These are phyloP conservation scores for Diabrotica virgifera DNA, from an alignment of 1,140 invertebrate genomes.

Conservation along the genomic window DNA sequence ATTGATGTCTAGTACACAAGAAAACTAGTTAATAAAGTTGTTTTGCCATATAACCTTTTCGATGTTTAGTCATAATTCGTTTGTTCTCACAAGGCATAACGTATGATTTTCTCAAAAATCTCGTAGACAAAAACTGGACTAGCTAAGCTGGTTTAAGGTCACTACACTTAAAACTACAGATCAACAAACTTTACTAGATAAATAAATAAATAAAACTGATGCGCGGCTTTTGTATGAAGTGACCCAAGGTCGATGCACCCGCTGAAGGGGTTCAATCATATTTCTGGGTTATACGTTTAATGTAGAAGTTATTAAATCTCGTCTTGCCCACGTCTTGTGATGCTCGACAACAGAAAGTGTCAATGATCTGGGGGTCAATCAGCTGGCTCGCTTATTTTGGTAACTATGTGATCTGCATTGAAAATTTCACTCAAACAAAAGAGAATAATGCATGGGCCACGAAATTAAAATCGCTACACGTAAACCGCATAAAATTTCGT, in stretches of 20 bases:
- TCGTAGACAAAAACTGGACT: conserved; percentile 9
- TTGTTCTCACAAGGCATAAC: background rate
- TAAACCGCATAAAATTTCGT: conserved; percentile 8
- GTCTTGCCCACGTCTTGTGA: background rate
- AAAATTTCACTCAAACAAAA: conserved; percentile 13
- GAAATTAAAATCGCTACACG: conserved; percentile 11
- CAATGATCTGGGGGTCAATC: conserved; percentile 24
- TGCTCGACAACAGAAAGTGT: conserved; percentile 13
- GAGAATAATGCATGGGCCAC: conserved; percentile 12
- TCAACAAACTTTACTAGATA: conserved; percentile 15
- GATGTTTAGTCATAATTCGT: too few relatives aligned
- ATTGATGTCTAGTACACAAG: background rate
- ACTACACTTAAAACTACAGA: conserved; percentile 13
- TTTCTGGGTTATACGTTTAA: conserved; percentile 6
- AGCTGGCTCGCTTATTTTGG: conserved; percentile 22
- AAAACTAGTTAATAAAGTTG: too few relatives aligned
- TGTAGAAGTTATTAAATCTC: background rate
- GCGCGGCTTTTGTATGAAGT: background rate
- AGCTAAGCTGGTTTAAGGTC: conserved; percentile 7
- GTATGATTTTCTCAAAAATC: conserved; percentile 1
- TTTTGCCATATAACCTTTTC: too few relatives aligned
- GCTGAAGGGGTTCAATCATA: conserved; percentile 3
- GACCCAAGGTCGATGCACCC: conserved; percentile 12
- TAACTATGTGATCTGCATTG: conserved; percentile 24
- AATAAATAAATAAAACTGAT: conserved; percentile 8